Evolutionary conservation across 2,888 invertebrate genomes (phyloP).

Genomic region (Eulithis testata): DNA sequence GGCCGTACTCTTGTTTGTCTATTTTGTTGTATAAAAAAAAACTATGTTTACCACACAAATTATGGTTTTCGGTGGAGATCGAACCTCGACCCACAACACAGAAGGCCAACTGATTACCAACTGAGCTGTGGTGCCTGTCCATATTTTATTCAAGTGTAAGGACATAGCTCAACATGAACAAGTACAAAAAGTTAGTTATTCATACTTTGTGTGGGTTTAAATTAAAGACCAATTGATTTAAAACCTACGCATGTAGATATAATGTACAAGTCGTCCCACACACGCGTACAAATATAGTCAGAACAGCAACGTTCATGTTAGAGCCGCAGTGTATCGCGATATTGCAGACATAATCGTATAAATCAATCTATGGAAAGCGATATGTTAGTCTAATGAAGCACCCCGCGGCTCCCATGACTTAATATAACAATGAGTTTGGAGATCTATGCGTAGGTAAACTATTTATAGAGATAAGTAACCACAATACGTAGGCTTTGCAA

Average conservation of each 20-base stretch:
- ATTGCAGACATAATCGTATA: slow-evolving; percentile 34
- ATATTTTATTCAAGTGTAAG: too few species aligned
- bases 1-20: too few species aligned
- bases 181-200: neutral
- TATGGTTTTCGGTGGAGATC: too few species aligned
- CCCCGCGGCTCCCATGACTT: slow-evolving; percentile 23
- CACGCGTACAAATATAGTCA: slow-evolving; percentile 55
- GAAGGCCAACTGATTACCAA: too few species aligned
- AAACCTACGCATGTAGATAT: slow-evolving; percentile 25
- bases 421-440: slow-evolving; percentile 6
- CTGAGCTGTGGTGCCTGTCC: too few species aligned
- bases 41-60: too few species aligned
- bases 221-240: slow-evolving; percentile 8
- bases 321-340: slow-evolving; percentile 31
- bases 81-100: too few species aligned
- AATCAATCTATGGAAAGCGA: slow-evolving; percentile 33
- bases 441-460: neutral
- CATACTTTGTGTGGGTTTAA: slow-evolving; percentile 1
- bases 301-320: slow-evolving; percentile 18
- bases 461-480: neutral
- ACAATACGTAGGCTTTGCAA: too few species aligned
- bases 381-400: slow-evolving; percentile 37
- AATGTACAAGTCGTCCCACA: slow-evolving; percentile 44
- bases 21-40: too few species aligned
- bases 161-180: too few species aligned